Evolutionary conservation across 2,113 vertebrate genomes (phyloP), one percentile per base, ranked within the genome.

Genomic region (Myanophis thanlyinensis): DNA sequence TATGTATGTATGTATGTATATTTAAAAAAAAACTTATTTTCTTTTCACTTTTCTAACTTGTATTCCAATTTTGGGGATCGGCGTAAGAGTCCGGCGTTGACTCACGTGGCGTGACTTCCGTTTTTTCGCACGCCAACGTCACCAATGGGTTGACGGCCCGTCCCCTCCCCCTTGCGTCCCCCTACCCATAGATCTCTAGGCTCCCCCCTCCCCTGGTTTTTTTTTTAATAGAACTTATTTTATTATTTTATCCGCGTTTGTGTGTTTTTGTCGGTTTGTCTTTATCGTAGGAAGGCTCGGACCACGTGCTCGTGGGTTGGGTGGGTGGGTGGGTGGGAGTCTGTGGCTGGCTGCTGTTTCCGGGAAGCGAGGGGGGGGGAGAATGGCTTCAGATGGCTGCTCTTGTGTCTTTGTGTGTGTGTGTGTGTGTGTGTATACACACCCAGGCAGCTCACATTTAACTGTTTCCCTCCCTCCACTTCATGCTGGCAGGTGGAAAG

Each of bases 401-500:
- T n/a, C 47, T 48, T 86, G 25, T 5, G 47, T 51, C 5, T 46
- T 47, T 15, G 15, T 51, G 49, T 40, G 87, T 89, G 22, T 25
- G n/a, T 25, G 4, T 88, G 10, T 30, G 23, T 27, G 25, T 48
- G 30, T 87, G 30, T 87, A n/a, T 87, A 18, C 18, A 20, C 35
- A 80, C 67, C 67, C 67, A 80, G 15, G 35, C n/a, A 7, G 18
- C n/a, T 40, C 30, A 5, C 9, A 13, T 86, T 8, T 11, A 12
- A 5, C 23, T 11, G 4, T 18, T 13, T 1, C 3, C 2, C 48
- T 13, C 30, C 46, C 0, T 4, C 3, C 30, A n/a, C 59, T 23
- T 80, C 6, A 15, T 2, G 3, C 59, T 35, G 30, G 22, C 59
- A 48, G 88, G 5, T 2, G 1, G 25, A 15, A 46, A 4, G 5